Percentiles rank a stretch among this genome's conserved stretches.
These are phyloP conservation scores for Idaea aversata DNA, from an alignment of 2,888 invertebrate species.

Conservation along the genomic window DNA sequence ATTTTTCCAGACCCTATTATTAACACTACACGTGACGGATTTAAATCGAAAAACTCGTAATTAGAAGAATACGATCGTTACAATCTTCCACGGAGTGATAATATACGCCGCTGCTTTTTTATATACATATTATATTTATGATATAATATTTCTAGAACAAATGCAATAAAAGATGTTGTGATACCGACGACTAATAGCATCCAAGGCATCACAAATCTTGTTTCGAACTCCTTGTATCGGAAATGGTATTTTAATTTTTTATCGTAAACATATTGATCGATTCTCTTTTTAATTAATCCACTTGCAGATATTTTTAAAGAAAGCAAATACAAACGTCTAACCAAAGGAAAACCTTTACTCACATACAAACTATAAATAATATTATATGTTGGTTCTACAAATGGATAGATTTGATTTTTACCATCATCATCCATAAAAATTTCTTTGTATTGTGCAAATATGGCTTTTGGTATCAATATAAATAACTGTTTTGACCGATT, in stretches of 20 bases:
- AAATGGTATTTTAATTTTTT: background rate
- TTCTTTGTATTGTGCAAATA: background rate
- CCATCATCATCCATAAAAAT: conserved; percentile 12
- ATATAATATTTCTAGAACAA: background rate
- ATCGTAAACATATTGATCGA: background rate
- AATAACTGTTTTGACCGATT: background rate
- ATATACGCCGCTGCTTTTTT: no score
- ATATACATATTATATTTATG: background rate
- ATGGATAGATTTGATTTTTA: background rate
- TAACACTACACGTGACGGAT: no score
- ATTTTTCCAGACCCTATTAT: no score
- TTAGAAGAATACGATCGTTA: background rate
- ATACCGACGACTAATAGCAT: background rate
- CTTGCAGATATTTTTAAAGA: background rate
- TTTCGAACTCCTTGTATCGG: background rate
- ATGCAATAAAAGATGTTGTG: background rate
- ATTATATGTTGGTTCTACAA: background rate
- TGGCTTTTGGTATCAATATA: background rate
- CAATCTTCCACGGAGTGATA: background rate
- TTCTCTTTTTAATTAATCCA: background rate
- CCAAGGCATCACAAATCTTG: background rate
- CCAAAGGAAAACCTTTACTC: background rate
- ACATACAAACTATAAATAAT: background rate
- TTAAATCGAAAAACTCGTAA: no score
- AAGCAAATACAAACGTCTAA: background rate